Evolutionary conservation across 2,797 vertebrate genomes (phyloP).

Genomic region (Pristis pectinata): DNA sequence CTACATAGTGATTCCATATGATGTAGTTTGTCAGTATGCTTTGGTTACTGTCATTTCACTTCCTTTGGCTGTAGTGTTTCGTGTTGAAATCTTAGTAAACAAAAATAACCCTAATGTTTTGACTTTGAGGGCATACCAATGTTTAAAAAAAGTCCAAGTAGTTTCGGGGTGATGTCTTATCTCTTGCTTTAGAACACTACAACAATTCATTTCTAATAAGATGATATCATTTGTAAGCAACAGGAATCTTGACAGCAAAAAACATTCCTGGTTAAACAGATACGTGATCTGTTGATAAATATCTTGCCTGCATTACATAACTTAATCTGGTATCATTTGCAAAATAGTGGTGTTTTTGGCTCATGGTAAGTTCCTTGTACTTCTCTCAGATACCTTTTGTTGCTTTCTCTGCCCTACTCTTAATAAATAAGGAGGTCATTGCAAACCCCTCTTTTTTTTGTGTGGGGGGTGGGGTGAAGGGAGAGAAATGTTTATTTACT

Average conservation of each 20-base stretch:
- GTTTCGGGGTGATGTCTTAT: constrained; percentile 2
- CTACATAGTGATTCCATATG: neutral
- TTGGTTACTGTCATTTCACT: neutral
- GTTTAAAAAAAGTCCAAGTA: neutral
- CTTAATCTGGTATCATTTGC: neutral
- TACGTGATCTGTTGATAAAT: neutral
- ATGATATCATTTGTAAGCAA: constrained; percentile 19
- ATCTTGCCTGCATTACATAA: neutral
- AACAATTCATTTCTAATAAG: neutral
- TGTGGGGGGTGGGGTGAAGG: no score
- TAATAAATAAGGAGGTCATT: neutral
- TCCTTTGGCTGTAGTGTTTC: neutral
- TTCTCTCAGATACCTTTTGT: neutral
- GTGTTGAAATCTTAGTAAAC: neutral
- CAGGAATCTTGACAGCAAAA: neutral
- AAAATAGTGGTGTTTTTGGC: neutral
- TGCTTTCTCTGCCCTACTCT: neutral
- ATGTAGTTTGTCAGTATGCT: neutral
- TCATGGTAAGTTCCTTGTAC: neutral
- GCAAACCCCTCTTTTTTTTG: no score
- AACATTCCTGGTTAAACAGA: neutral
- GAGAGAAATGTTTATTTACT: no score
- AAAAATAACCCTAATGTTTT: neutral
- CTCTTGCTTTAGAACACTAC: neutral
- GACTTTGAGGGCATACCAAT: neutral